These are phyloP conservation scores for Porites australiensis DNA, from an alignment of 64 coral and sea anemone species.

Conservation along the genomic window DNA sequence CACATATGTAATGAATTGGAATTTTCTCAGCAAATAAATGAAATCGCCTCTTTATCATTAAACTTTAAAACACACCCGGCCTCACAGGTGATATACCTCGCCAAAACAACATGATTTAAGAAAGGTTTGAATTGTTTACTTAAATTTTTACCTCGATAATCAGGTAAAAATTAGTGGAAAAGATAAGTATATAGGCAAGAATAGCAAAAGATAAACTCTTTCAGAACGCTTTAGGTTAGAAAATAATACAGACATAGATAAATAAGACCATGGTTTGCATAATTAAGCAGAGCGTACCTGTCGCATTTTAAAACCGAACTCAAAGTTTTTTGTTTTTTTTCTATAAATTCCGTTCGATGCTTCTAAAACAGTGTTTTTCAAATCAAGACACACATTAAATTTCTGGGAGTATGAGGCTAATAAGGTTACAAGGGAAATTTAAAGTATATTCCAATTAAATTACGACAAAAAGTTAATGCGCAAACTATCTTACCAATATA, in stretches of 20 bases:
- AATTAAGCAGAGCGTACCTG: not conserved
- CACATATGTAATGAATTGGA: not conserved
- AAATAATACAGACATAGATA: not conserved
- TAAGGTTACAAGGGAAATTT: not conserved
- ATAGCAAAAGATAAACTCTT: not conserved
- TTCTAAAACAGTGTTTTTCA: not conserved
- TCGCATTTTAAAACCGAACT: not conserved
- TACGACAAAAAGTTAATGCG: not conserved
- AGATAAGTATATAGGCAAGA: not conserved
- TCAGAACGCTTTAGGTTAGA: not conserved
- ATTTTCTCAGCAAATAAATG: not conserved
- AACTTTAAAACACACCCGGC: constrained; percentile 9
- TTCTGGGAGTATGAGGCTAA: not conserved
- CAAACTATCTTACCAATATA: not conserved
- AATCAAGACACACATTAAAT: not conserved
- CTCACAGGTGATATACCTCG: not conserved
- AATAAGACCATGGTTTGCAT: not conserved
- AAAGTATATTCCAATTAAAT: not conserved
- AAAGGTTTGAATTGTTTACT: not conserved
- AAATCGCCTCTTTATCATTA: not conserved
- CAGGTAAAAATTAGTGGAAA: not conserved
- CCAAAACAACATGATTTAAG: not conserved
- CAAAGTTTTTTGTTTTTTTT: not conserved
- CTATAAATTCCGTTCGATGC: not conserved
- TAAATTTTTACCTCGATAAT: not conserved